Percentiles rank a stretch among this genome's conserved stretches.
Conservation (phyloP, 2,113 vertebrate species). For the Laticauda colubrina region DNA sequence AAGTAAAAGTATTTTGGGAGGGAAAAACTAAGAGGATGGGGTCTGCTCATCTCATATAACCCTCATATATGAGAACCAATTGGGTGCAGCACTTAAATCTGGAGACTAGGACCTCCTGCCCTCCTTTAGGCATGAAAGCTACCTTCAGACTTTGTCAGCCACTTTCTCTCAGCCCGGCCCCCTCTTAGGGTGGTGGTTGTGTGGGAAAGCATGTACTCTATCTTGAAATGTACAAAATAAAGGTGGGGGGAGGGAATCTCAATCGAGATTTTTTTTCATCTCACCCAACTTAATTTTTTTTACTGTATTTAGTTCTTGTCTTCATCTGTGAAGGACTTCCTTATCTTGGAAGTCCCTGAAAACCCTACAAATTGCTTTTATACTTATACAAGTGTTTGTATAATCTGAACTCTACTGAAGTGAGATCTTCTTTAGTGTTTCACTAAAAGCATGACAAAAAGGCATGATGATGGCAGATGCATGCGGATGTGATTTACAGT, state of each 20-base stretch:
- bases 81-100: neutral
- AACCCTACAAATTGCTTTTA: neutral
- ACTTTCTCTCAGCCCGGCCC: neutral
- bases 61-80: neutral
- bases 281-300: neutral
- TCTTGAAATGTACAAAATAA: neutral
- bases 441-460: neutral
- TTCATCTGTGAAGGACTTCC: neutral
- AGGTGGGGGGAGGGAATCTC: neutral
- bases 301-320: neutral
- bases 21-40: neutral
- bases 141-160: neutral
- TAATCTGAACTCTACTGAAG: neutral
- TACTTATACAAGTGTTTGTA: neutral
- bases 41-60: neutral
- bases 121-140: neutral
- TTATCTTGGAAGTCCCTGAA: neutral
- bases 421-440: neutral
- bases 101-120: neutral
- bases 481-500: neutral
- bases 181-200: neutral
- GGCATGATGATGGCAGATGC: neutral
- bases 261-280: neutral
- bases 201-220: neutral
- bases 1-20: neutral